phyloP scores from a whole-genome alignment of 2,113 vertebrate genomes.

The Amblyopsis rosae region DNA sequence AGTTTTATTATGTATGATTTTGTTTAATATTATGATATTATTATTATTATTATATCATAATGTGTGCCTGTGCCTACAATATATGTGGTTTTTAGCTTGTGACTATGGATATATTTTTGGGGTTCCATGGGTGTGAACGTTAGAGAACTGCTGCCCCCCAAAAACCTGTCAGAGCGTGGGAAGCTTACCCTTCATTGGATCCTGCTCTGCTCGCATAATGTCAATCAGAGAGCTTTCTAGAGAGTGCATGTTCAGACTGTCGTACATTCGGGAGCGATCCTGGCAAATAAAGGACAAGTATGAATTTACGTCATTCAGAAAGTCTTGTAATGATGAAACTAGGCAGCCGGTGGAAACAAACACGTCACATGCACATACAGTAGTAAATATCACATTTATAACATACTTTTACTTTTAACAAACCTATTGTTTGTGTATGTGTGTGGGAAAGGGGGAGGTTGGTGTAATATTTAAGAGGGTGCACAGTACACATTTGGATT shows the following conservation, averaged over 20 bases:
- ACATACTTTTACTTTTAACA: slow-evolving; percentile 29
- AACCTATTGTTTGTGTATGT: slow-evolving; percentile 20
- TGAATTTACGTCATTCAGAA: not conserved
- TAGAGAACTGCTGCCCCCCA: not conserved
- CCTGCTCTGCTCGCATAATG: slow-evolving; percentile 98
- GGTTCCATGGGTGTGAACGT: too few relatives aligned
- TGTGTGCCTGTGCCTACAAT: too few relatives aligned
- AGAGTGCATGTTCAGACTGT: slow-evolving; percentile 98
- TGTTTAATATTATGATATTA: too few relatives aligned
- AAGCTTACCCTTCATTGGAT: slow-evolving; percentile 92
- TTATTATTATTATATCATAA: too few relatives aligned
- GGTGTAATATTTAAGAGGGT: slow-evolving; percentile 33
- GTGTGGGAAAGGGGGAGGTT: not conserved
- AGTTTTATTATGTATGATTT: too few relatives aligned
- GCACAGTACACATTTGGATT: slow-evolving; percentile 54
- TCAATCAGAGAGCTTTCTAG: slow-evolving; percentile 98
- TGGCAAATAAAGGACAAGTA: slow-evolving; percentile 36
- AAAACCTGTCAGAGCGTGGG: slow-evolving; percentile 27
- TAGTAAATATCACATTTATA: slow-evolving; percentile 20
- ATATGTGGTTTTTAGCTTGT: too few relatives aligned
- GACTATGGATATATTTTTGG: too few relatives aligned
- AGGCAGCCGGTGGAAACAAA: slow-evolving; percentile 8
- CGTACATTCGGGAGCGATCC: slow-evolving; percentile 90
- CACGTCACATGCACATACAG: not conserved
- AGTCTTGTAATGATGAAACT: not conserved